Conservation (phyloP, 1,140 invertebrate species). For the Solenopsis invicta region DNA sequence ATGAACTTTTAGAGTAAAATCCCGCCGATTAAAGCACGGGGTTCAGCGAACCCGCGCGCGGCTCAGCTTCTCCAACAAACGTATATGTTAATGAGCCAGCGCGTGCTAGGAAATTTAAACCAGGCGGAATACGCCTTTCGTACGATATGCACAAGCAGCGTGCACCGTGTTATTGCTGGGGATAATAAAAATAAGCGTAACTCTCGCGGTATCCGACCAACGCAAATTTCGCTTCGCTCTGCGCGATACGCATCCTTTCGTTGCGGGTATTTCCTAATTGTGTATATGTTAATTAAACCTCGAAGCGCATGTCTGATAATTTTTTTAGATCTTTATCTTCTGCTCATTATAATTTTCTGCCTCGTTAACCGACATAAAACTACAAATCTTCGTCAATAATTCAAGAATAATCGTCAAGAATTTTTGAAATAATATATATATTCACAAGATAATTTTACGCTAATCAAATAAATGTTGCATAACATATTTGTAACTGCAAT, state of each 20-base stretch:
- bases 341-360: neutral
- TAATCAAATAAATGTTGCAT: neutral
- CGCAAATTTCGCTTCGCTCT: conserved; percentile 43
- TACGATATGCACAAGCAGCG: conserved; percentile 55
- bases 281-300: conserved; percentile 30
- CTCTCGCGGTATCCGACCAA: conserved; percentile 59
- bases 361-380: conserved; percentile 20
- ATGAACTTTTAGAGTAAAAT: conserved; percentile 66
- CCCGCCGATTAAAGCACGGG: conserved; percentile 38
- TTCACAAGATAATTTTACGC: neutral
- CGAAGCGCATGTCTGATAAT: neutral
- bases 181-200: conserved; percentile 69
- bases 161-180: conserved; percentile 55
- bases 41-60: conserved; percentile 78
- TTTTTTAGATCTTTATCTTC: neutral
- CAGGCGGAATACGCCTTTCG: conserved; percentile 73
- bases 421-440: conserved; percentile 17
- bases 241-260: conserved; percentile 3
- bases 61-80: conserved; percentile 72
- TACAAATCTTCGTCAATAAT: neutral
- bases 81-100: conserved; percentile 77
- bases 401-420: neutral
- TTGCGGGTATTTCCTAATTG: neutral
- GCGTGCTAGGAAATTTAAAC: conserved; percentile 82
- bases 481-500: neutral